Percentiles rank a stretch among this genome's conserved stretches.
Evolutionary conservation across 2,888 invertebrate genomes (phyloP).

Genomic region (Caenorhabditis sp.): DNA sequence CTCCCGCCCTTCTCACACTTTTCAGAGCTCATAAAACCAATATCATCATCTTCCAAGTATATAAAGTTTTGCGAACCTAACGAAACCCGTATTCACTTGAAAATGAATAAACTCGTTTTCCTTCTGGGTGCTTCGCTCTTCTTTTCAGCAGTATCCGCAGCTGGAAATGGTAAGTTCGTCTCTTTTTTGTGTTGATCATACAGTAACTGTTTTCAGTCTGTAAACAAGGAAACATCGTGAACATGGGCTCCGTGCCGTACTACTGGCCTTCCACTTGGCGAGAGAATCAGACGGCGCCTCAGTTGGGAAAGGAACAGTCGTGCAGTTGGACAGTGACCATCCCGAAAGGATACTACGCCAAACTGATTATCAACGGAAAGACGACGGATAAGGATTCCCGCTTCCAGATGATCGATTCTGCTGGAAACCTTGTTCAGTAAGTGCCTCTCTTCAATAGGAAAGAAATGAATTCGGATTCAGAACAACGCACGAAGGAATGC

Average conservation of each 20-base stretch:
- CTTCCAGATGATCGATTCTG: slow-evolving; percentile 22
- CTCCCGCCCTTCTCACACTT: too few relatives aligned
- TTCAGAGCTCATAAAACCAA: too few relatives aligned
- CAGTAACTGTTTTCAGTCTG: neutral
- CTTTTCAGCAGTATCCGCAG: neutral
- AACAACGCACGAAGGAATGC: slow-evolving; percentile 9
- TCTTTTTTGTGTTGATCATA: too few relatives aligned
- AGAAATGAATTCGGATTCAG: too few relatives aligned
- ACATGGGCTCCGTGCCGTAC: slow-evolving; percentile 2
- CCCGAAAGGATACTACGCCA: slow-evolving; percentile 26
- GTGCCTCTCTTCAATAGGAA: neutral
- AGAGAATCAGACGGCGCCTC: slow-evolving; percentile 20
- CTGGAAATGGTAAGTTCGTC: too few relatives aligned
- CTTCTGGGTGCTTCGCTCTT: neutral
- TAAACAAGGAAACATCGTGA: slow-evolving; percentile 1
- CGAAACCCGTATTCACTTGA: too few relatives aligned
- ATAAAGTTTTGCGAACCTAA: too few relatives aligned
- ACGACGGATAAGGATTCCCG: neutral
- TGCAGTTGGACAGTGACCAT: slow-evolving; percentile 37
- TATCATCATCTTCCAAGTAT: too few relatives aligned
- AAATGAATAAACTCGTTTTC: neutral
- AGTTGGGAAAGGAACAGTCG: neutral
- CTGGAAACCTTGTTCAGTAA: slow-evolving; percentile 16
- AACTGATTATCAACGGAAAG: slow-evolving; percentile 28
- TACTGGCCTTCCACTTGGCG: slow-evolving; percentile 30